Conservation (phyloP, 2,113 vertebrate species). For the Salvelinus fontinalis region DNA sequence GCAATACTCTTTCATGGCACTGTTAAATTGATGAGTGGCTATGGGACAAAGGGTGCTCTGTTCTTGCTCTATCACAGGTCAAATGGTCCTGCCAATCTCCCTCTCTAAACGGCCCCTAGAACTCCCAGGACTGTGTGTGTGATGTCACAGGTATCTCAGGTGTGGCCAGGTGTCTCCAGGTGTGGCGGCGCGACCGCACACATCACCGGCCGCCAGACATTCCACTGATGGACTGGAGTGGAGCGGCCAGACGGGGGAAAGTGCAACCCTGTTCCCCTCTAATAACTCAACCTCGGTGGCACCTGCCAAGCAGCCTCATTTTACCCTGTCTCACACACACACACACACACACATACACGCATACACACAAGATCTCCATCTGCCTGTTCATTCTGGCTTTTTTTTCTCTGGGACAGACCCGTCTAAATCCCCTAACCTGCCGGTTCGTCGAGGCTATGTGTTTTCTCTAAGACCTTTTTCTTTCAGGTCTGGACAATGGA, state of each 20-base stretch:
- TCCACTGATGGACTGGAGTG: constrained; percentile 61
- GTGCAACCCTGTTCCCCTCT: constrained; percentile 37
- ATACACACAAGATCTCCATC: not conserved
- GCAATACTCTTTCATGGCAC: constrained; percentile 40
- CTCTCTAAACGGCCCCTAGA: constrained; percentile 29
- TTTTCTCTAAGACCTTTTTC: constrained; percentile 27
- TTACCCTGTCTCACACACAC: not conserved
- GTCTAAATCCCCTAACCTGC: constrained; percentile 22
- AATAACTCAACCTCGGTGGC: constrained; percentile 11
- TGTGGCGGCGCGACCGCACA: constrained; percentile 52
- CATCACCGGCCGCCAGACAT: constrained; percentile 56
- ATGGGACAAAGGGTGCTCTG: constrained; percentile 49
- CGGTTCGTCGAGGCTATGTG: constrained; percentile 33
- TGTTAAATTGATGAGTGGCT: constrained; percentile 43
- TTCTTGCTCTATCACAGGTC: constrained; percentile 28
- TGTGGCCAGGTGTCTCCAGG: constrained; percentile 54
- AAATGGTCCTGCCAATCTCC: constrained; percentile 45
- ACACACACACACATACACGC: constrained; percentile 5
- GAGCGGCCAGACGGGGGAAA: constrained; percentile 51
- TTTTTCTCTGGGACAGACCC: constrained; percentile 38
- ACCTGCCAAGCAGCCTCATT: constrained; percentile 1
- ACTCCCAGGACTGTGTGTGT: constrained; percentile 4
- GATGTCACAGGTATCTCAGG: constrained; percentile 38
- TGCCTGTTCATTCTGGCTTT: constrained; percentile 1
- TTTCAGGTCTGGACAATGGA: constrained; percentile 56